Evolutionary conservation across 2,888 invertebrate species (phyloP).

Genomic region (Ophioninae sp.): DNA sequence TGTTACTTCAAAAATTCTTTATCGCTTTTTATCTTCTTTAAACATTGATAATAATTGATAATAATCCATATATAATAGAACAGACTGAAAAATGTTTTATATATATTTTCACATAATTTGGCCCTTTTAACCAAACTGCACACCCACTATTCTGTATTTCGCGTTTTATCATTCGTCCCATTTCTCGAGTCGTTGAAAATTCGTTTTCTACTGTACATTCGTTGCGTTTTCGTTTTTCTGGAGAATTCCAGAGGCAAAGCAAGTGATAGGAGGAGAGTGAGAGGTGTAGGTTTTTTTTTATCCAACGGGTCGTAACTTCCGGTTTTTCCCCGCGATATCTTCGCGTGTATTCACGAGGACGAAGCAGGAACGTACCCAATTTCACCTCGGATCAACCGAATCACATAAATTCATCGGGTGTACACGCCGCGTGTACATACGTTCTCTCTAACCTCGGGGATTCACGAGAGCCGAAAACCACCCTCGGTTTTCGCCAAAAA

Average conservation of each 20-base stretch:
- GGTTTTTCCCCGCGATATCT: slow-evolving; percentile 45
- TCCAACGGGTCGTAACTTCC: slow-evolving; percentile 37
- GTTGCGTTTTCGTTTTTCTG: slow-evolving; percentile 25
- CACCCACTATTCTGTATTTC: no score
- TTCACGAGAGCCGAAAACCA: not conserved
- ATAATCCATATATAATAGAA: no score
- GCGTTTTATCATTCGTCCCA: no score
- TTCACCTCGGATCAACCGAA: slow-evolving; percentile 50
- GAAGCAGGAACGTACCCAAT: slow-evolving; percentile 26
- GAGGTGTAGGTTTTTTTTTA: slow-evolving; percentile 14
- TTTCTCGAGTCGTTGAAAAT: no score
- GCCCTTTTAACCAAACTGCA: no score
- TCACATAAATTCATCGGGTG: slow-evolving; percentile 54
- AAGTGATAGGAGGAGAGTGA: not conserved
- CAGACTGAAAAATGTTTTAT: no score
- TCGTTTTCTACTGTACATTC: not conserved
- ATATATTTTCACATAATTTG: no score
- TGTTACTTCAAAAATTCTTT: no score
- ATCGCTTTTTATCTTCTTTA: no score
- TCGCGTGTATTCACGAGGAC: slow-evolving; percentile 24
- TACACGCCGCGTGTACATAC: slow-evolving; percentile 9
- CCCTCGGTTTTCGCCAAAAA: not conserved
- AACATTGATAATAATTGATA: no score
- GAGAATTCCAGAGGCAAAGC: not conserved
- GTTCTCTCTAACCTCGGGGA: slow-evolving; percentile 6